Conservation (phyloP, 2,888 invertebrate genomes). For the Augochlorella aurata region DNA sequence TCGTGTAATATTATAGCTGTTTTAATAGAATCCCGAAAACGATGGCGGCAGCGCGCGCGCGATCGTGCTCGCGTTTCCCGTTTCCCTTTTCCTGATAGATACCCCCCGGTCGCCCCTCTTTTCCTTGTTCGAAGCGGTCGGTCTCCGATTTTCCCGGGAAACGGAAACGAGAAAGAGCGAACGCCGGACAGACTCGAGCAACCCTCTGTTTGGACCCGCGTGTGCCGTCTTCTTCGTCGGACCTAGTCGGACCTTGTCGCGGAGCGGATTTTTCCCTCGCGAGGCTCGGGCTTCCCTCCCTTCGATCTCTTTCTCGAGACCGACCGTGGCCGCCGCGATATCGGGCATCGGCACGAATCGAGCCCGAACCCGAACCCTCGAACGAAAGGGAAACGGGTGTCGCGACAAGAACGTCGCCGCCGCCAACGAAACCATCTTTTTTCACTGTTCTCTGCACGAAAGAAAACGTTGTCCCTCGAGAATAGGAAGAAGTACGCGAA, state of each 20-base stretch:
- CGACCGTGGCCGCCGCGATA: slow-evolving; percentile 23
- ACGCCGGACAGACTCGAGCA: slow-evolving; percentile 4
- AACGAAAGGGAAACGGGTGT: slow-evolving; percentile 30
- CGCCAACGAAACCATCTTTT: slow-evolving; percentile 36
- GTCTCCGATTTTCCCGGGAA: background rate
- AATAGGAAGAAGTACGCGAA: slow-evolving; percentile 44
- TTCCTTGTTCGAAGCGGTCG: background rate
- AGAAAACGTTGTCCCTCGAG: slow-evolving; percentile 42
- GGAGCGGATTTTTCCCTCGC: background rate
- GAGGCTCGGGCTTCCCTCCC: background rate
- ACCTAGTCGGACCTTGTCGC: background rate
- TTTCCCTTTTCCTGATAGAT: slow-evolving; percentile 5
- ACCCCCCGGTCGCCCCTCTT: too few species aligned
- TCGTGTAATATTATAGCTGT: slow-evolving; percentile 45
- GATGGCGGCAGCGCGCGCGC: slow-evolving; percentile 3
- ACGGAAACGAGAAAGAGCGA: background rate
- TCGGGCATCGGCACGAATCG: slow-evolving; percentile 6
- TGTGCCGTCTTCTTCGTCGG: background rate
- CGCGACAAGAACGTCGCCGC: slow-evolving; percentile 40
- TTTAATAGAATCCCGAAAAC: slow-evolving; percentile 39
- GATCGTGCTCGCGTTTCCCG: slow-evolving; percentile 40
- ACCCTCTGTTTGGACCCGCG: background rate
- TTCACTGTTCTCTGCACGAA: slow-evolving; percentile 55
- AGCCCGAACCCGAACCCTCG: background rate
- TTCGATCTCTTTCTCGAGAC: slow-evolving; percentile 24